A percentile compares a stretch with the other conserved stretches of the same genome.
phyloP scores from a whole-genome alignment of 2,888 invertebrate genomes.

The Calliphora vomitoria region DNA sequence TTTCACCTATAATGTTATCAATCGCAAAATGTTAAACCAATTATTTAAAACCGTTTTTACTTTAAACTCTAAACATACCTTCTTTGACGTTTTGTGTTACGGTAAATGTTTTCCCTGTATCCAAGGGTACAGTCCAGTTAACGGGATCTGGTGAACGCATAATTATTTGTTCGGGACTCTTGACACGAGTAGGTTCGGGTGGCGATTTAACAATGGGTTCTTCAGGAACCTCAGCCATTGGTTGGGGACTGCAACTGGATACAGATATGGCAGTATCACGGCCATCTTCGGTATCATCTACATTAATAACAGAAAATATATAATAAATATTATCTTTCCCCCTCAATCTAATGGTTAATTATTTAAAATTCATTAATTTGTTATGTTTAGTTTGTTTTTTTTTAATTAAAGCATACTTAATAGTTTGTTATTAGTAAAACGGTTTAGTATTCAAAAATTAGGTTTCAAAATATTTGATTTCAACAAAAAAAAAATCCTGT shows the following conservation, averaged over 20 bases:
- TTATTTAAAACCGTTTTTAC: neutral
- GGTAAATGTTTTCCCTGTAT: constrained; percentile 96
- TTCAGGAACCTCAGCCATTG: constrained; percentile 81
- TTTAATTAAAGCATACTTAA: constrained; percentile 61
- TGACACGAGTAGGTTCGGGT: constrained; percentile 96
- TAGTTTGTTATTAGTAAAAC: constrained; percentile 52
- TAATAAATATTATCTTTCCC: neutral
- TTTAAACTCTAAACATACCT: constrained; percentile 85
- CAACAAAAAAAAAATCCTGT: constrained; percentile 49
- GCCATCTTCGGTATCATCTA: constrained; percentile 82
- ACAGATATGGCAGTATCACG: constrained; percentile 83
- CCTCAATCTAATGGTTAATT: neutral
- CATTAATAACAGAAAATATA: constrained; percentile 58
- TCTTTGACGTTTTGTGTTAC: constrained; percentile 96
- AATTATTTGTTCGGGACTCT: constrained; percentile 96
- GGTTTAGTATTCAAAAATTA: constrained; percentile 66
- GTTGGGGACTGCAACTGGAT: constrained; percentile 83
- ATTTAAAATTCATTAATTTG: neutral
- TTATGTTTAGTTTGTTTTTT: constrained; percentile 58
- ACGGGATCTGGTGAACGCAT: constrained; percentile 97
- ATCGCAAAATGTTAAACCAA: neutral
- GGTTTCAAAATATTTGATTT: constrained; percentile 49
- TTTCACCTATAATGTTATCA: constrained; percentile 87
- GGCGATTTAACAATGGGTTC: constrained; percentile 95
- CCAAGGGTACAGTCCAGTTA: constrained; percentile 97